Conservation (phyloP, 2,113 vertebrate species). For the Ailurus styani region DNA sequence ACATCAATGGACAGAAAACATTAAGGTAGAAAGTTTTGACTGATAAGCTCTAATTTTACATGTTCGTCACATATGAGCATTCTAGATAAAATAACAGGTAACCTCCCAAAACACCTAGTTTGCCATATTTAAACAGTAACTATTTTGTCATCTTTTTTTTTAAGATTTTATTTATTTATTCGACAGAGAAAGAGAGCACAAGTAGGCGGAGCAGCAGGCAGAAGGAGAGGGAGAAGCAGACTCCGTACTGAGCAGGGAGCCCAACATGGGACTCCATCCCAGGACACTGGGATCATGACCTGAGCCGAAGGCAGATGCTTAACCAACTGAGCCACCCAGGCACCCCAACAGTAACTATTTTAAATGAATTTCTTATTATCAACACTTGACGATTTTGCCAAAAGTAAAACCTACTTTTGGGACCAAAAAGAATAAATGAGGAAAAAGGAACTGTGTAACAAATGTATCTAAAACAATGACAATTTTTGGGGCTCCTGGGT, state of each 20-base stretch:
- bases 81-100: background rate
- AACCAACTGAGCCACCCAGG: too few species aligned
- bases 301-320: too few species aligned
- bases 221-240: too few species aligned
- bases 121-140: background rate
- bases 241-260: too few species aligned
- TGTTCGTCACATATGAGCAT: background rate
- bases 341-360: slow-evolving; percentile 42
- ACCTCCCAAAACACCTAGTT: background rate
- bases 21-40: background rate
- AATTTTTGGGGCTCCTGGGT: background rate
- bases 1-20: background rate
- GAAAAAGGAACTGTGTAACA: background rate
- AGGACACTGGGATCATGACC: too few species aligned
- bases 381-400: background rate
- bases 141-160: too few species aligned
- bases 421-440: background rate
- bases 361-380: slow-evolving; percentile 22
- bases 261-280: too few species aligned
- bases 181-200: too few species aligned
- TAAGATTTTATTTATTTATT: too few species aligned
- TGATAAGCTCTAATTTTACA: slow-evolving; percentile 2
- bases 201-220: too few species aligned
- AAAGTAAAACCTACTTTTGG: background rate
- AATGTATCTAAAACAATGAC: background rate